Evolutionary conservation across 2,113 vertebrate genomes (phyloP), one percentile per base, ranked within the genome.

Genomic region (Etia nguti): DNA sequence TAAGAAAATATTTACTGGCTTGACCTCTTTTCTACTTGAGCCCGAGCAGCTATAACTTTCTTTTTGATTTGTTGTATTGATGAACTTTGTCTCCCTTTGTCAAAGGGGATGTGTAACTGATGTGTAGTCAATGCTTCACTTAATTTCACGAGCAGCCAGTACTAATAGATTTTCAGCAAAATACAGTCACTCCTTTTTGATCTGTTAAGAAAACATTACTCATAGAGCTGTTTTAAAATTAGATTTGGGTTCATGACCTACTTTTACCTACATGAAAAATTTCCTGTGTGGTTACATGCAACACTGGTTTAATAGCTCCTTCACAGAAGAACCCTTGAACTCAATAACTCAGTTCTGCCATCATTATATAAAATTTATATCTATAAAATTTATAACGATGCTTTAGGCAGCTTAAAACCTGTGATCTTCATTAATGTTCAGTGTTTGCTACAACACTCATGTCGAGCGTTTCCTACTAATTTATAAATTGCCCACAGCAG

Each of bases 211-310:
- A 77, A 77, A 3, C 26, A 77, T 52, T 48, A 52, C 73, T 77
- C 73, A 77, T 31, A 77, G 46, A n/a, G 43, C 70, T 0, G 46
- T 31, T 31, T 50, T 31, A 29, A 50, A 77, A 52, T 0, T 11
- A 50, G 12, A 77, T 52, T 50, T 52, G 4, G 46, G 46, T 52
- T 77, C 73, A 13, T 77, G 73, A 52, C 73, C 54, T 80, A 80
- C 10, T 55, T 86, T 5, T 26, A 80, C 31, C 9, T 12, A 41
- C 31, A 16, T 24, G 31, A 85, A 26, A 70, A 55, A 38, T 10
- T 70, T 16, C 8, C n/a, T 41, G n/a, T 52, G 46, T n/a, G 16
- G 11, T 81, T 22, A 1, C 10, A 18, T 10, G 55, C 6, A 22
- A 22, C 36, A 0, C 13, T 5, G 34, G 68, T 75, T 79, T 79